Conservation (phyloP, 2,888 invertebrate species). For the Automeris io region DNA sequence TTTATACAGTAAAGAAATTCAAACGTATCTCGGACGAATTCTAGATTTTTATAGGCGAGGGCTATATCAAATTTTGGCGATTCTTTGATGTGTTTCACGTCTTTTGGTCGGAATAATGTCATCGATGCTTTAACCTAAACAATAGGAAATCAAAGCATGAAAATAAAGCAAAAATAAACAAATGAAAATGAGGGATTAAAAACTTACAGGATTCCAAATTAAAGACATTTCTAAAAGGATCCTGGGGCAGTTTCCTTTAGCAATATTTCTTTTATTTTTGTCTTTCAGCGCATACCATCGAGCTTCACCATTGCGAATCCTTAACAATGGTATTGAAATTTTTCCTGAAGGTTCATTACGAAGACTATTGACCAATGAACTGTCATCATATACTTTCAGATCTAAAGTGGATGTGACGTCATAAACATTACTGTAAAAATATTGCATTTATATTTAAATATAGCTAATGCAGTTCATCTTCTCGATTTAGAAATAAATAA, state of each 20-base stretch:
- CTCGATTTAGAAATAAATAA: background rate
- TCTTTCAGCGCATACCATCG: slow-evolving; percentile 63
- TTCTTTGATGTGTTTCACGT: slow-evolving; percentile 49
- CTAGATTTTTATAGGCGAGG: slow-evolving; percentile 52
- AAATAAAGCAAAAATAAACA: background rate
- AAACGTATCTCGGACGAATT: slow-evolving; percentile 46
- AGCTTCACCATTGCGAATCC: slow-evolving; percentile 41
- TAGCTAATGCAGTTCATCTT: too few species aligned
- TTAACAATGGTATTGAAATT: slow-evolving; percentile 54
- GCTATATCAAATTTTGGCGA: slow-evolving; percentile 49
- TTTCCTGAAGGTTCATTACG: slow-evolving; percentile 45
- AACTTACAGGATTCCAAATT: slow-evolving; percentile 61
- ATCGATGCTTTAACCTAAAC: slow-evolving; percentile 55
- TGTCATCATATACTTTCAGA: slow-evolving; percentile 50
- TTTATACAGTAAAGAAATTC: slow-evolving; percentile 34
- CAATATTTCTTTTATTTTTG: slow-evolving; percentile 37
- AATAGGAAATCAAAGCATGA: slow-evolving; percentile 1
- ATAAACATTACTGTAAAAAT: slow-evolving; percentile 50
- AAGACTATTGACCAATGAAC: slow-evolving; percentile 35
- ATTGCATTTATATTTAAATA: background rate
- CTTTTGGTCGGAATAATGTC: slow-evolving; percentile 51
- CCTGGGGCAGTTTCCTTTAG: slow-evolving; percentile 60
- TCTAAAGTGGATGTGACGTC: slow-evolving; percentile 58
- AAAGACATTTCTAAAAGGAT: slow-evolving; percentile 52
- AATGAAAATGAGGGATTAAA: slow-evolving; percentile 4